Conservation (phyloP, 2,113 vertebrate species). For the Hystrix cristata region DNA sequence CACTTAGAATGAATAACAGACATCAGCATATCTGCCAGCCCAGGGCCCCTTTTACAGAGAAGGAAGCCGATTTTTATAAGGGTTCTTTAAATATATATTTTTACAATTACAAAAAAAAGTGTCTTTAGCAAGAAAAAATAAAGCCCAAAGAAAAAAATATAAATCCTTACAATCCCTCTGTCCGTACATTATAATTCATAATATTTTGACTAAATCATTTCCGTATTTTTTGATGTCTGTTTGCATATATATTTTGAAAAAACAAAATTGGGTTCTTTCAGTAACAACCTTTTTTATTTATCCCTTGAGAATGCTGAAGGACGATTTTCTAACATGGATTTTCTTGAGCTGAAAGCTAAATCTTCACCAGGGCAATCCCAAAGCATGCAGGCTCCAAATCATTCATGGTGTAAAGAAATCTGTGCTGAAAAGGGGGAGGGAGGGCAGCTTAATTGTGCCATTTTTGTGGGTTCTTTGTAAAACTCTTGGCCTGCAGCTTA, state of each 20-base stretch:
- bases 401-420: constrained; percentile 51
- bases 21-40: not conserved
- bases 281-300: constrained; percentile 43
- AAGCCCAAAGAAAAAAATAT: not conserved
- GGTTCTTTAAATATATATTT: constrained; percentile 6
- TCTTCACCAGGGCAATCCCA: constrained; percentile 63
- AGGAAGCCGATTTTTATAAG: constrained; percentile 28
- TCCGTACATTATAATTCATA: constrained; percentile 42
- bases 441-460: constrained; percentile 2
- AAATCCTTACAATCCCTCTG: constrained; percentile 2
- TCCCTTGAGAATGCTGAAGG: constrained; percentile 53
- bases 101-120: constrained; percentile 31
- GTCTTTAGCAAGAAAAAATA: constrained; percentile 40
- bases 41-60: not conserved
- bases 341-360: constrained; percentile 58
- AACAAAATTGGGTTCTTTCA: constrained; percentile 25
- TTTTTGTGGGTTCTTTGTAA: constrained; percentile 69
- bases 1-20: not conserved
- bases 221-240: not conserved
- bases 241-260: constrained; percentile 53
- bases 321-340: constrained; percentile 70
- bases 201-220: not conserved
- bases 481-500: constrained; percentile 68
- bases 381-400: constrained; percentile 60
- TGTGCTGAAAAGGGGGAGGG: not conserved